These are phyloP conservation scores for Dastarcus helophoroides DNA, from an alignment of 2,888 invertebrate species.

Conservation along the genomic window DNA sequence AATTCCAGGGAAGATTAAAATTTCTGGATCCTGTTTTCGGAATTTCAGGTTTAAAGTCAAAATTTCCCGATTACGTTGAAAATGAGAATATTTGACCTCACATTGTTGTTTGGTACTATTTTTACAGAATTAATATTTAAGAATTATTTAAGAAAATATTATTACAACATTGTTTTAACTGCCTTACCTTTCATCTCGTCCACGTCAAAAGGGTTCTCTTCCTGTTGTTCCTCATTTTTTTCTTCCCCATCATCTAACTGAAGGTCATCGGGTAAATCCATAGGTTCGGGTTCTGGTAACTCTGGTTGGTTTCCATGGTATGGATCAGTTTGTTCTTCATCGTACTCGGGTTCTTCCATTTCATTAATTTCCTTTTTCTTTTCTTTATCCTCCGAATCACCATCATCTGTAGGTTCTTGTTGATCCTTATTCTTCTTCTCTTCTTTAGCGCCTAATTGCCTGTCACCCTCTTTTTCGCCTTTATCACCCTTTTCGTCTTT, in stretches of 20 bases:
- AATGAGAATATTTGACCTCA: too few relatives aligned
- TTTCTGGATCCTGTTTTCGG: too few relatives aligned
- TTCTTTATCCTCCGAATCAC: constrained; percentile 43
- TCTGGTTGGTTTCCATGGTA: constrained; percentile 70
- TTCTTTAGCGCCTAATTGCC: constrained; percentile 68
- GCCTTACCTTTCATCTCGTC: constrained; percentile 67
- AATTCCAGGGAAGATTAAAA: too few relatives aligned
- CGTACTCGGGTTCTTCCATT: constrained; percentile 67
- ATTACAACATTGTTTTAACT: too few relatives aligned
- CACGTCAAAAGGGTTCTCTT: constrained; percentile 78
- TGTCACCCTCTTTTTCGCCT: constrained; percentile 52
- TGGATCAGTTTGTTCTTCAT: constrained; percentile 73
- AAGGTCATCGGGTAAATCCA: constrained; percentile 81
- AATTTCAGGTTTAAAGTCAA: too few relatives aligned
- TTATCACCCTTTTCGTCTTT: constrained; percentile 39
- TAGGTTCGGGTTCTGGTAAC: constrained; percentile 70
- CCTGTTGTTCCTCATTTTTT: constrained; percentile 50
- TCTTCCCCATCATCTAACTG: constrained; percentile 63
- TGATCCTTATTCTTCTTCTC: constrained; percentile 31
- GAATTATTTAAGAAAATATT: too few relatives aligned
- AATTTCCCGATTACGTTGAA: too few relatives aligned
- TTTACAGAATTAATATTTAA: too few relatives aligned
- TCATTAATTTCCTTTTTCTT: constrained; percentile 62
- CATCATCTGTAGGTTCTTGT: constrained; percentile 39
- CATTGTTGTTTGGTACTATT: too few relatives aligned